Base-by-base conservation (phyloP, 2,888 invertebrate species). In the Sarcophaga rosellei region DNA sequence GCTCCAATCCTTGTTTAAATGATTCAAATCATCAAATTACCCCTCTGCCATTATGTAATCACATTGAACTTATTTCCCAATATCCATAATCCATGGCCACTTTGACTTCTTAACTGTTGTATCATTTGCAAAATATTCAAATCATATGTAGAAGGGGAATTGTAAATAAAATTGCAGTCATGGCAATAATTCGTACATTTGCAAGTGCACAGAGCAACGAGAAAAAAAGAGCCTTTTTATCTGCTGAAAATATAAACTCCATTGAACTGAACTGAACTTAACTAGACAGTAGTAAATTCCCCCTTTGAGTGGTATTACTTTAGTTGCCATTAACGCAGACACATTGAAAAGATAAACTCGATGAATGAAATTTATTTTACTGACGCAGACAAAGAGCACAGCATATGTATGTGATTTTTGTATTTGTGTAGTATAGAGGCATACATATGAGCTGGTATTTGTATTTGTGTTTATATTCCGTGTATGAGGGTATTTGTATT, bases 231-330 rank as follows among this genome's bases (percentile, higher is more conserved):
- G 10, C 15, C 59, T 76, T 69, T 35, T 35, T 35, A 35, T 35
- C 35, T 35, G 35, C 35, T 35, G 35, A 35, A 35, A 35, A 62
- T 25, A 44, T 44, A 59, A 21, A 81, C 57, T n/a, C 53, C 53
- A 70, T 10, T 35, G 35, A 35, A 35, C 35, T 35, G 1, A 35
- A 35, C 35, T 35, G 35, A 35, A 35, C 35, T 35, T 35, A 76
- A 70, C 44, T 59, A 23, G 63, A 53, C 77, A 66, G 35, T 72
- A 61, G 53, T 53, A 66, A 72, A 25, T 62, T 74, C 23, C 57
- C 35, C 8, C 47, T 72, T 72, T 57, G 59, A 70, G 45, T 78
- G 45, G 20, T 65, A 63, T 53, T 76, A 70, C 75, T 75, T 72
- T 65, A 74, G 23, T 59, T 72, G 59, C 65, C 21, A 75, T 57